These are phyloP conservation scores for Theretra japonica DNA, from an alignment of 2,888 invertebrate genomes.

Conservation along the genomic window DNA sequence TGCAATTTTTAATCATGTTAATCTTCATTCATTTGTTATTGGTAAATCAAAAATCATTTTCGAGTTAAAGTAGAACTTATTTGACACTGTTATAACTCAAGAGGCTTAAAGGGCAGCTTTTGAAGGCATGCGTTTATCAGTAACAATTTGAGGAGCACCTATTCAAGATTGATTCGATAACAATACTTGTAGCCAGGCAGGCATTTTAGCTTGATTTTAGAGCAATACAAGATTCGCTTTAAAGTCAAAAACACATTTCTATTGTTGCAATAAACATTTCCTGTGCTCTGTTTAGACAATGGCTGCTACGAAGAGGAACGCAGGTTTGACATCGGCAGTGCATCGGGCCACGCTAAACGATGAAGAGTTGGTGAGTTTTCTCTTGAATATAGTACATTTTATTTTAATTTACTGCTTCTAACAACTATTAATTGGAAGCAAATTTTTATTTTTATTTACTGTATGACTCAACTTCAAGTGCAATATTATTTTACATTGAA, in stretches of 20 bases:
- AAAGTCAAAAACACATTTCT: neutral
- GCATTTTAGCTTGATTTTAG: slow-evolving; percentile 30
- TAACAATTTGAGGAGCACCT: slow-evolving; percentile 38
- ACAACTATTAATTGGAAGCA: neutral
- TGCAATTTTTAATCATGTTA: slow-evolving; percentile 34
- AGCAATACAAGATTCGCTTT: slow-evolving; percentile 22
- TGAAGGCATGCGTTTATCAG: slow-evolving; percentile 60
- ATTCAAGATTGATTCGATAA: slow-evolving; percentile 11
- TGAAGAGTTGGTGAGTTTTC: slow-evolving; percentile 96
- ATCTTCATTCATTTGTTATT: slow-evolving; percentile 10
- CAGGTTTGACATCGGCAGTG: slow-evolving; percentile 98
- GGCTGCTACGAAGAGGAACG: slow-evolving; percentile 99
- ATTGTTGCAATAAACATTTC: slow-evolving; percentile 18
- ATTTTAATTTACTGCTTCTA: neutral
- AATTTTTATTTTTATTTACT: neutral
- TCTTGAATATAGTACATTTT: neutral
- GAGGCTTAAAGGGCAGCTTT: slow-evolving; percentile 63
- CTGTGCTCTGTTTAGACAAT: slow-evolving; percentile 90
- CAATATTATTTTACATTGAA: neutral
- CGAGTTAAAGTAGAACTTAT: slow-evolving; percentile 3
- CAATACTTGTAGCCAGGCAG: slow-evolving; percentile 27
- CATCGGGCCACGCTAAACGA: slow-evolving; percentile 98
- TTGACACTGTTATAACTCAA: slow-evolving; percentile 32
- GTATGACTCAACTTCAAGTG: neutral
- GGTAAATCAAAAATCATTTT: slow-evolving; percentile 29